Percentiles rank a stretch among this genome's conserved stretches.
Evolutionary conservation across 2,797 vertebrate genomes (phyloP).

Genomic region (Natrix natrix): DNA sequence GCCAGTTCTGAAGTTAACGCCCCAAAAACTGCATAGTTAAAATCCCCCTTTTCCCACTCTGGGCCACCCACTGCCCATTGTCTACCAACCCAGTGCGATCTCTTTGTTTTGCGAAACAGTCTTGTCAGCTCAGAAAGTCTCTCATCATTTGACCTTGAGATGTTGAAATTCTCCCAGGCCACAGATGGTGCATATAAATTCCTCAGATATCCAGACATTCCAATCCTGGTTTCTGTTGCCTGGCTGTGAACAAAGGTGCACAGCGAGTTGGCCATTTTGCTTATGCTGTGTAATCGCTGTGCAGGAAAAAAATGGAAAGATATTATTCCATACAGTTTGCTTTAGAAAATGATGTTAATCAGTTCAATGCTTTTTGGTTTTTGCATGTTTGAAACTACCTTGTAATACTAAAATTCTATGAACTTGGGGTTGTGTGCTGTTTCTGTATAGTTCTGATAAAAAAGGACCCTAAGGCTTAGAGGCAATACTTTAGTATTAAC

Average conservation of each 20-base stretch:
- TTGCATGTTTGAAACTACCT: slow-evolving; percentile 36
- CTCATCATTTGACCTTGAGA: background rate
- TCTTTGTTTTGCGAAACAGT: background rate
- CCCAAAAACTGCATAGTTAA: background rate
- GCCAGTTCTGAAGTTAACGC: background rate
- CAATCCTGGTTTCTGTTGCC: background rate
- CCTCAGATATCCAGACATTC: background rate
- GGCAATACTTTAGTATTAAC: background rate
- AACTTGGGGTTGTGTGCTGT: slow-evolving; percentile 11
- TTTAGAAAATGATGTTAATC: background rate
- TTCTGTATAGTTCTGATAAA: background rate
- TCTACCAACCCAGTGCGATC: background rate
- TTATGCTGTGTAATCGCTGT: background rate
- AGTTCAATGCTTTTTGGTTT: background rate
- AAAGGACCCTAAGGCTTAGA: background rate
- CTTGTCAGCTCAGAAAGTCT: background rate
- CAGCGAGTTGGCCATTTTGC: background rate
- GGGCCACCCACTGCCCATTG: background rate
- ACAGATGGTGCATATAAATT: background rate
- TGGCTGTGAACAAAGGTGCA: background rate
- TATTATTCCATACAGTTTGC: slow-evolving; percentile 19
- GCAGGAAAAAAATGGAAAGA: slow-evolving; percentile 7
- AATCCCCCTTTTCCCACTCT: background rate
- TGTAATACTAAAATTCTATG: slow-evolving; percentile 28
- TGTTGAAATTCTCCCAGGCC: background rate